A percentile compares a stretch with the other conserved stretches of the same genome.
Conservation (phyloP, 64 coral and sea anemone species). For the Hydrozoanthus tunicans region DNA sequence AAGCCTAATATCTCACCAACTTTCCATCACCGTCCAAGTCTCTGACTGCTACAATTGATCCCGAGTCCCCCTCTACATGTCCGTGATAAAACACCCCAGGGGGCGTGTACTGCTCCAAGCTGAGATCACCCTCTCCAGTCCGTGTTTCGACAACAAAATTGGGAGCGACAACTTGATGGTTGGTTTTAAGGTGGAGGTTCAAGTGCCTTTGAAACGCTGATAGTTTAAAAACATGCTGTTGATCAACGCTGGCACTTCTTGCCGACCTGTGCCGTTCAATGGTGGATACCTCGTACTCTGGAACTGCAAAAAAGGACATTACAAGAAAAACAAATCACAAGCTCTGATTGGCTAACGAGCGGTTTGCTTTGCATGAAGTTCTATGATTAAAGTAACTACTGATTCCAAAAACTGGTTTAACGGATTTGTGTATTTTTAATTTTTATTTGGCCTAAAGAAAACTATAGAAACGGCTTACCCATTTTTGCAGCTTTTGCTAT, state of each 20-base stretch:
- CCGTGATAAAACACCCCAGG: slow-evolving; percentile 36
- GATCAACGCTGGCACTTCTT: background rate
- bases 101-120: slow-evolving; percentile 26
- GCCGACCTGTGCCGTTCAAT: slow-evolving; percentile 1
- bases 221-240: slow-evolving; percentile 5
- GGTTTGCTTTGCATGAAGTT: background rate
- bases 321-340: background rate
- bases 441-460: too few species aligned
- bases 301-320: background rate
- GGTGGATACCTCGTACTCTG: slow-evolving; percentile 46
- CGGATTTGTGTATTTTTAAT: too few species aligned
- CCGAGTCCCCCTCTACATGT: background rate
- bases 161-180: background rate
- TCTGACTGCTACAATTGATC: slow-evolving; percentile 19
- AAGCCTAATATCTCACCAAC: slow-evolving; percentile 5
- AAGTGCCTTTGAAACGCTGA: slow-evolving; percentile 34
- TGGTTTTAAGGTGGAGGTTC: background rate
- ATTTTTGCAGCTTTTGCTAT: too few species aligned
- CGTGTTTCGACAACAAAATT: slow-evolving; percentile 35
- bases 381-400: background rate
- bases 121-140: background rate
- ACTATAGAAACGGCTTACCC: too few species aligned
- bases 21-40: slow-evolving; percentile 18
- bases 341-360: background rate
- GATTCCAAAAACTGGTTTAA: background rate